These are phyloP conservation scores for Platycheirus rosarum DNA, from an alignment of 2,888 invertebrate genomes.

Conservation along the genomic window DNA sequence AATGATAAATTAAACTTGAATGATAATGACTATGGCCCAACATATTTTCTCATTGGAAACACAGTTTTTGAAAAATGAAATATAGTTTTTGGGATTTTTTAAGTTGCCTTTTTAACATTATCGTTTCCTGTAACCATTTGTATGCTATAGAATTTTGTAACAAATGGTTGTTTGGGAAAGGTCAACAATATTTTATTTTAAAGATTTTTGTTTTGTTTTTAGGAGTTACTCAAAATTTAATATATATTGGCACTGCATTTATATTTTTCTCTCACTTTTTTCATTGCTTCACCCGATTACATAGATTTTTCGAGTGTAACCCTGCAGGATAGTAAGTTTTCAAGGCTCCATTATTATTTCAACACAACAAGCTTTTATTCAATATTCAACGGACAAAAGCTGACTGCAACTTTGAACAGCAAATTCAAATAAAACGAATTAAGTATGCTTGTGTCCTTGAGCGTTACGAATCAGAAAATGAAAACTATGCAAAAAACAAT, in stretches of 20 bases:
- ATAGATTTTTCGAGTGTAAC: no score
- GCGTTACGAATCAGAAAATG: not conserved
- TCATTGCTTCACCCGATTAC: no score
- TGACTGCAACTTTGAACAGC: not conserved
- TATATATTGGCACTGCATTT: no score
- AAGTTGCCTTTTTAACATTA: not conserved
- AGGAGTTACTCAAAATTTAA: no score
- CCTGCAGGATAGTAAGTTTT: not conserved
- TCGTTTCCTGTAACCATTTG: not conserved
- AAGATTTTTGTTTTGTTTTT: not conserved
- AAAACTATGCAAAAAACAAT: not conserved
- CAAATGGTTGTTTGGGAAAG: not conserved
- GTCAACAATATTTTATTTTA: not conserved
- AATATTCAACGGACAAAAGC: not conserved
- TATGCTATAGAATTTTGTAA: not conserved
- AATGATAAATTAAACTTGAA: constrained; percentile 18
- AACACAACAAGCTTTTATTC: constrained; percentile 3
- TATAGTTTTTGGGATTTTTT: not conserved
- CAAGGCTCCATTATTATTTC: not conserved
- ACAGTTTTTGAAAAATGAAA: not conserved
- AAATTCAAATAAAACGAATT: not conserved
- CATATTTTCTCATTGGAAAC: constrained; percentile 5
- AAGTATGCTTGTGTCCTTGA: not conserved
- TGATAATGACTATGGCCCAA: not conserved
- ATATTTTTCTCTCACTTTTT: no score